These are phyloP conservation scores for Orientallactaga bullata DNA, from an alignment of 2,113 vertebrate species.

Conservation along the genomic window DNA sequence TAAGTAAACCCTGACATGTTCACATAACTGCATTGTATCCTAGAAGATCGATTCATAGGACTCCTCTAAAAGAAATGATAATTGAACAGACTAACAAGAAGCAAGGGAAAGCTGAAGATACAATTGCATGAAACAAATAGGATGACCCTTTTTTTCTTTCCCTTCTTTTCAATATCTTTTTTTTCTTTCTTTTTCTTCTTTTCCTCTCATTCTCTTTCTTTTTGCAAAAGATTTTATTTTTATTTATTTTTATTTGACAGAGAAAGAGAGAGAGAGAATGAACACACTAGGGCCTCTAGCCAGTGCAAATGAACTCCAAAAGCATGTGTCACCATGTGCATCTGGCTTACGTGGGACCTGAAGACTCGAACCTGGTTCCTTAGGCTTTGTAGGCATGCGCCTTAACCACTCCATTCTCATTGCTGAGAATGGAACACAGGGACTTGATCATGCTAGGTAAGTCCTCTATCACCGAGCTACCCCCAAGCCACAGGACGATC, in stretches of 20 bases:
- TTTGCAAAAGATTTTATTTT: too few species aligned
- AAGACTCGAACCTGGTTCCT: too few species aligned
- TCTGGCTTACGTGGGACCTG: too few species aligned
- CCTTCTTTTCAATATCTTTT: too few species aligned
- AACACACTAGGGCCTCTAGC: too few species aligned
- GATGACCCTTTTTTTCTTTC: background rate
- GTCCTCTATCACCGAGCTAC: background rate
- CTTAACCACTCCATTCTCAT: too few species aligned
- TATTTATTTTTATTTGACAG: too few species aligned
- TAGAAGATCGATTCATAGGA: conserved; percentile 7
- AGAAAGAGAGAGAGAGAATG: too few species aligned
- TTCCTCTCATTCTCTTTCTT: too few species aligned
- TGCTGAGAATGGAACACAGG: background rate
- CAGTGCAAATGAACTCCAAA: too few species aligned
- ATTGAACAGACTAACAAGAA: conserved; percentile 7
- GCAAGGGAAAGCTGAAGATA: background rate
- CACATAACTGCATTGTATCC: background rate
- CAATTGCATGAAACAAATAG: conserved; percentile 6
- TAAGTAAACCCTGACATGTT: background rate
- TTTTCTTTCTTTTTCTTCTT: background rate
- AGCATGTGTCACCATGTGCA: too few species aligned
- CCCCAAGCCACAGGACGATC: background rate
- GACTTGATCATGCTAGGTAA: background rate
- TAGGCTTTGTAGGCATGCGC: too few species aligned
- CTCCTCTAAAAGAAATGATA: background rate